Evolutionary conservation across 2,113 vertebrate genomes (phyloP), one percentile per base, ranked within the genome.

Genomic region (Scolopax mira): DNA sequence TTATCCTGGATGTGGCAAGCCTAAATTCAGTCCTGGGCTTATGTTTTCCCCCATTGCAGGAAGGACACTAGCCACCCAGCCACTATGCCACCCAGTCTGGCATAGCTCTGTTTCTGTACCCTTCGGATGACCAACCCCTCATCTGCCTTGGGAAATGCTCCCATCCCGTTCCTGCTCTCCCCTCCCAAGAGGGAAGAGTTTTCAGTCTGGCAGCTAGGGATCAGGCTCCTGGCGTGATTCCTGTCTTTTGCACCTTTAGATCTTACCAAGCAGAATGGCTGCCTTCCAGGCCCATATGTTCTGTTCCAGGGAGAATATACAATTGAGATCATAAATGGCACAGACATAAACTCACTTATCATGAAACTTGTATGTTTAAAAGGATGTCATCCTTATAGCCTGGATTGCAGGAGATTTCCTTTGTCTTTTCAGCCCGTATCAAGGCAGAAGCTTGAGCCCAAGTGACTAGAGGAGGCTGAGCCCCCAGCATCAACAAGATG

Each of bases 401-500:
- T 65, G 61, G 31, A 65, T 70, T 69, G 80, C 86, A 89, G 72
- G 41, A 67, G 80, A 44, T 73, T 95, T 92, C 33, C 46, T 58
- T 18, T 37, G 18, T 85, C 85, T 91, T 81, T 79, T 74, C 58
- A 44, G 49, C 71, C 90, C 84, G 3, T 81, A 83, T 46, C 65
- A 69, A 91, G 90, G 70, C 70, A 91, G 77, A 71, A 90, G 9
- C 54, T 79, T 31, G 84, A 93, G 61, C 90, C 90, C 85, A 74
- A 90, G 93, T 94, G 94, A 86, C 90, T 83, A 64, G 24, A 55
- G 48, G 48, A 94, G 88, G 61, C 86, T 96, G 91, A 94, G 90
- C 90, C 90, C 72, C 79, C 90, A 93, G 92, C 88, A 0, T 95
- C 92, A 95, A 96, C 90, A 93, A 90, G 83, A 80, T 0, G 1